Conservation (phyloP, 1,140 invertebrate genomes). For the Conus ventricosus region DNA sequence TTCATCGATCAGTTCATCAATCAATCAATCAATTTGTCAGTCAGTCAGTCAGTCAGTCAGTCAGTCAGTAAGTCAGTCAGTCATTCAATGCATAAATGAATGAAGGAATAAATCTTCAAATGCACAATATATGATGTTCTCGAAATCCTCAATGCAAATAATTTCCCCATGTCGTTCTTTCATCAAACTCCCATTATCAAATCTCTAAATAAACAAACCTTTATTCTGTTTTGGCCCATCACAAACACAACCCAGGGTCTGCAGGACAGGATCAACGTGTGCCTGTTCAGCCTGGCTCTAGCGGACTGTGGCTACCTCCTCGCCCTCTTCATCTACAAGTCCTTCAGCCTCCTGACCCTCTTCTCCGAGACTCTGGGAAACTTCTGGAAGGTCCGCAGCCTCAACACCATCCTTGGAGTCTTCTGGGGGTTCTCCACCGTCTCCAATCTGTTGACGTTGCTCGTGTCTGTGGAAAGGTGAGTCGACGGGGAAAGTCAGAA, state of each 20-base stretch:
- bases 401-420: constrained; percentile 22
- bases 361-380: neutral
- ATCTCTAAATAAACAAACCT: no score
- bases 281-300: constrained; percentile 21
- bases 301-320: constrained; percentile 23
- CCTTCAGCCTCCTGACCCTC: constrained; percentile 12
- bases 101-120: no score
- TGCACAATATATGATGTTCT: no score
- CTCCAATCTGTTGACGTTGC: constrained; percentile 18
- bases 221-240: no score
- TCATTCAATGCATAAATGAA: no score
- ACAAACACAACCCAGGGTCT: constrained; percentile 2
- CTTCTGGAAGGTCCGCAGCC: constrained; percentile 28
- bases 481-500: neutral
- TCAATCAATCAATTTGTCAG: no score
- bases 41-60: no score
- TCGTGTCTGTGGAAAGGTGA: constrained; percentile 18
- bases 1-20: no score
- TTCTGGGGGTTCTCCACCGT: constrained; percentile 25
- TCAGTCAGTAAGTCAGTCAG: no score
- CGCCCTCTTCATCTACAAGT: constrained; percentile 12
- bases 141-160: no score
- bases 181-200: no score
- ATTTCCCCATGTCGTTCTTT: no score
- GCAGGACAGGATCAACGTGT: constrained; percentile 28